Base-by-base conservation (phyloP, 1,140 invertebrate species). In the Drosophila oshimai region DNA sequence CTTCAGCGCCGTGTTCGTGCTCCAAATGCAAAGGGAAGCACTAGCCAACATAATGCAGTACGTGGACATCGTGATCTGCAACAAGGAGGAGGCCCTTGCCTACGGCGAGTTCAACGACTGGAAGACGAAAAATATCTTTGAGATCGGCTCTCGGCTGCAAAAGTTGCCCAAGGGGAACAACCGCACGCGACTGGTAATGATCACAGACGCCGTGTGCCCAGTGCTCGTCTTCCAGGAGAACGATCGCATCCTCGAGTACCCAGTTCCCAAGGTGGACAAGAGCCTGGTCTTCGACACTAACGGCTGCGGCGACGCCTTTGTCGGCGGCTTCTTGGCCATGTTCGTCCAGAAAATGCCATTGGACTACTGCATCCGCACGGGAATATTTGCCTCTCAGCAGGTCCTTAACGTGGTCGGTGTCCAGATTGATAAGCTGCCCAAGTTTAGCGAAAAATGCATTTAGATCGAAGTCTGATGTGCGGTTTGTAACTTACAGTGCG, bases 271-370 rank as follows among this genome's bases (percentile, higher is more conserved):
- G 37, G 73, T 99, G 2, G 90, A 94, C 0, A 80, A 93, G 42
- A 94, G 96, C 12, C 92, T 96, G 79, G 94, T 99, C 22, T 94
- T 99, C 0, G 99, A 99, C 89, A 99, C 98, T 0, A 99, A 99
- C 92, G 98, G 98, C 15, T 98, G 99, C 68, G 98, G 98, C 7
- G 99, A 99, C 93, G 98, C 98, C 2, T 99, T 99, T 92, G 96
- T 97, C 54, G 99, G 99, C 79, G 98, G 97, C 6, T 99, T 99
- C 90, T 91, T 99, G 6, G 94, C 97, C 2, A 97, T 98, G 91
- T 94, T 96, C 69, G 94, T 99, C 2, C 94, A 95, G 80, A 94
- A 93, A 0, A 94, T 95, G 87, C 91, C 93, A 0, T 15, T 87
- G 1, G 83, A 87, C 20, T 88, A 88, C 28, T 87, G 83, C 70